Evolutionary conservation across 2,113 vertebrate genomes (phyloP), one percentile per base, ranked within the genome.

Genomic region (Bettongia penicillata): DNA sequence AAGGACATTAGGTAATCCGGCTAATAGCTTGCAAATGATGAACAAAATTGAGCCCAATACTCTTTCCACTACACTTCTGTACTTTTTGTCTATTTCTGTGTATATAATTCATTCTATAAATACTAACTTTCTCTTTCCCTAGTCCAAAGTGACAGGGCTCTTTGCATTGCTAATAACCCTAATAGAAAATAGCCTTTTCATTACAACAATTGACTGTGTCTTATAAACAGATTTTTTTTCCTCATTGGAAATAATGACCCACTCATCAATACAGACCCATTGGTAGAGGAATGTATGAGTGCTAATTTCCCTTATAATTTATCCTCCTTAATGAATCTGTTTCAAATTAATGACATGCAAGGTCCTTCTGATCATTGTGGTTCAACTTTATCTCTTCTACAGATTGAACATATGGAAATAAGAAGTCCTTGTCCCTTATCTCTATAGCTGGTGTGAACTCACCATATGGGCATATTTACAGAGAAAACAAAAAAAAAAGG

Each of bases 341-440:
- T 95, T 96, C 53, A 92, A 93, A 95, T 25, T 93, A 95, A 95
- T 25, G 48, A 57, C 51, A 89, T 22, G n/a, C n/a, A 77, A 25
- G 47, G 7, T 53, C 95, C 94, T 84, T 84, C 89, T n/a, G 11
- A 94, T 53, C 50, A 16, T 51, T 94, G n/a, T 89, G 95, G 94
- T 68, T 96, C 92, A 90, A 93, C n/a, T 89, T 94, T 93, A 25
- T 92, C 8, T 93, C 89, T 94, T 51, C 51, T 84, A 51, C 90
- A 23, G 22, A 96, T 8, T 89, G 68, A 95, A 95, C 94, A 92
- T 91, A 90, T 93, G 94, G 95, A 94, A 97, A 96, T 92, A 47
- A 93, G 92, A 90, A 94, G 2, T 51, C 77, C 53, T 51, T 57
- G 68, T 94, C 92, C 95, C 57, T 77, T 92, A 53, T 91, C 91